Base-by-base conservation (phyloP, 1,140 invertebrate genomes). In the Sitophilus oryzae region DNA sequence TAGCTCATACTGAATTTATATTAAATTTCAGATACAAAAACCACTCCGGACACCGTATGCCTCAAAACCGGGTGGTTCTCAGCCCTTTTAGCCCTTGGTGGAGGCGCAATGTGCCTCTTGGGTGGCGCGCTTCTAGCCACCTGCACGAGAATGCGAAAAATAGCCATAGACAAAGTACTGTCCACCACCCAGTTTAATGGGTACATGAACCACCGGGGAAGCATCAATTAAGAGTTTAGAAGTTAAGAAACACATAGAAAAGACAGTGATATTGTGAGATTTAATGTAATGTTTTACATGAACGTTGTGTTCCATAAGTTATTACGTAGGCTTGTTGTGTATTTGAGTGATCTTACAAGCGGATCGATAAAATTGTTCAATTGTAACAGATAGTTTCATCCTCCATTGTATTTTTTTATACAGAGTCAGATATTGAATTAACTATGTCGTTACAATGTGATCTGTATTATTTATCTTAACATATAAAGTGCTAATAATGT, bases 61-160 rank as follows among this genome's bases (percentile, higher is more conserved):
- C 72, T 91, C 56, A 82, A 83, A 70, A 85, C 85, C 3, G 84
- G 84, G 25, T 80, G 87, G 10, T 78, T 91, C 44, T 85, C 86
- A 16, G 85, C 85, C 0, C 73, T 91, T 23, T 76, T 88, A 18
- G 86, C 82, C 0, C 75, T 84, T 1, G 79, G 82, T 18, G 86
- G 82, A 15, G 79, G 81, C 2, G 63, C 86, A 4, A 69, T 88
- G 10, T 86, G 84, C 36, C 76, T 87, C 46, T 73, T 89, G 55
- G 76, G 80, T 0, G 83, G 82, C 2, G 83, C 83, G 0, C 70
- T 89, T 19, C 71, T 86, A 36, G 80, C 83, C 0, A 84, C 85
- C 52, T 89, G 86, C 63, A 80, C 83, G 14, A 77, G 82, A 60
- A 79, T 86, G 73, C 76, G 81, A 56, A 74, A 80, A 49, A 68